These are phyloP conservation scores for Acestrorhynchus altus DNA, from an alignment of 2,797 vertebrate genomes.

Conservation along the genomic window DNA sequence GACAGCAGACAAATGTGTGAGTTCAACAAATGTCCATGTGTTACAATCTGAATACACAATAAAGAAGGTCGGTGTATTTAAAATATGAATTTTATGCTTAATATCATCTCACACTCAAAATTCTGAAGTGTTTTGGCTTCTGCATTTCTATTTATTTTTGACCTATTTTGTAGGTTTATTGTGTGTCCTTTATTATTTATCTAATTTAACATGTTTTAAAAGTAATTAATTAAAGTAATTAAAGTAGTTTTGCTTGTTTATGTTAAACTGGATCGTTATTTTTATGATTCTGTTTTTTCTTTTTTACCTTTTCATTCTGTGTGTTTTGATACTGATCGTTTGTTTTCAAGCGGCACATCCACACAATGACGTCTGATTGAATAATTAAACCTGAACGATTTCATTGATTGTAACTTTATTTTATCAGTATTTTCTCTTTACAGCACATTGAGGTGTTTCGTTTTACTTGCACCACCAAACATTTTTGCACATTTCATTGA, in stretches of 20 bases:
- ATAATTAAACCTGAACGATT: too few relatives aligned
- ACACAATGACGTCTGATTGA: too few relatives aligned
- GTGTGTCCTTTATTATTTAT: constrained; percentile 44
- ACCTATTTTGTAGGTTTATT: background rate
- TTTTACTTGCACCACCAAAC: too few relatives aligned
- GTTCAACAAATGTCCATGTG: too few relatives aligned
- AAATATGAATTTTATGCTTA: too few relatives aligned
- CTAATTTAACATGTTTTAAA: constrained; percentile 34
- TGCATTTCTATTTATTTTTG: constrained; percentile 40
- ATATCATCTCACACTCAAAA: too few relatives aligned
- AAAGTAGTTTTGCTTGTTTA: constrained; percentile 34
- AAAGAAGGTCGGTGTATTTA: background rate
- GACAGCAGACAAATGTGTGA: too few relatives aligned
- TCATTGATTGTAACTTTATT: too few relatives aligned
- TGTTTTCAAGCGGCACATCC: background rate
- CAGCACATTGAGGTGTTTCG: too few relatives aligned
- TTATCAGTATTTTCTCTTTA: too few relatives aligned
- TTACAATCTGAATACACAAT: background rate
- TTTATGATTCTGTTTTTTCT: background rate
- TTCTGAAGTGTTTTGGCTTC: constrained; percentile 3
- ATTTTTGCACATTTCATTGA: too few relatives aligned
- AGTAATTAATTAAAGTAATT: constrained; percentile 24
- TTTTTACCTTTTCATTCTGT: background rate
- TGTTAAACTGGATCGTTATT: constrained; percentile 27
- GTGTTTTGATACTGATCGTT: background rate